These are phyloP conservation scores for Venturia canescens DNA, from an alignment of 1,140 invertebrate genomes.

Conservation along the genomic window DNA sequence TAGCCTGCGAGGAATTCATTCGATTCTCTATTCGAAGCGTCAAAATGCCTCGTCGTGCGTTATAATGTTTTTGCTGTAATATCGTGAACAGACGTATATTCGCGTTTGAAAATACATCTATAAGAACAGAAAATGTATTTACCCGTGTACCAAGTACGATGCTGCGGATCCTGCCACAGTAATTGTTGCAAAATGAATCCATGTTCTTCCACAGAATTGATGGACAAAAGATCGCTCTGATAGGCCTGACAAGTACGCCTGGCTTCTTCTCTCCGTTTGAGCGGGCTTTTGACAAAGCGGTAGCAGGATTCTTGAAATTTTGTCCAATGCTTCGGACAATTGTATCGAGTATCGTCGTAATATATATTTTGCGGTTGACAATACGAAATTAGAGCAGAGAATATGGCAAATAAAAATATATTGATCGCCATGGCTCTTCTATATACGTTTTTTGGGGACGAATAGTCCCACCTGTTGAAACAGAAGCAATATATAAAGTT, in stretches of 20 bases:
- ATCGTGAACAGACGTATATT: too few relatives aligned
- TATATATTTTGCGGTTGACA: conserved; percentile 59
- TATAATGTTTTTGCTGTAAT: too few relatives aligned
- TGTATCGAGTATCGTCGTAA: conserved; percentile 68
- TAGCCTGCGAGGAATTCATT: too few relatives aligned
- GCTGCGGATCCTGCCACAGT: conserved; percentile 88
- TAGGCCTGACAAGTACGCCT: conserved; percentile 88
- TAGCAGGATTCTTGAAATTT: conserved; percentile 88
- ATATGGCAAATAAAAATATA: neutral
- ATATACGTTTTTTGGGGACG: too few relatives aligned
- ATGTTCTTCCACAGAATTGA: conserved; percentile 91
- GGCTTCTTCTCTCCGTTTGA: conserved; percentile 87
- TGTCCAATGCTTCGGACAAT: conserved; percentile 91
- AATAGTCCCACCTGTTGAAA: neutral
- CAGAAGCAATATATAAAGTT: too few relatives aligned
- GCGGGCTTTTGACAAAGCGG: conserved; percentile 91
- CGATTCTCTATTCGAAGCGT: too few relatives aligned
- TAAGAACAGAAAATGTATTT: neutral
- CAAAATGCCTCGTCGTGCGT: too few relatives aligned
- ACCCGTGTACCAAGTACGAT: conserved; percentile 90
- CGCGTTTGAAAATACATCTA: too few relatives aligned
- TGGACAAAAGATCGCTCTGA: conserved; percentile 87
- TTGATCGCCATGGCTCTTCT: neutral
- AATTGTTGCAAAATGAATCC: conserved; percentile 89
- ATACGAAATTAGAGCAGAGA: neutral